A percentile compares a stretch with the other conserved stretches of the same genome.
These are phyloP conservation scores for Leptopilina myrica DNA, from an alignment of 2,888 invertebrate species.

Conservation along the genomic window DNA sequence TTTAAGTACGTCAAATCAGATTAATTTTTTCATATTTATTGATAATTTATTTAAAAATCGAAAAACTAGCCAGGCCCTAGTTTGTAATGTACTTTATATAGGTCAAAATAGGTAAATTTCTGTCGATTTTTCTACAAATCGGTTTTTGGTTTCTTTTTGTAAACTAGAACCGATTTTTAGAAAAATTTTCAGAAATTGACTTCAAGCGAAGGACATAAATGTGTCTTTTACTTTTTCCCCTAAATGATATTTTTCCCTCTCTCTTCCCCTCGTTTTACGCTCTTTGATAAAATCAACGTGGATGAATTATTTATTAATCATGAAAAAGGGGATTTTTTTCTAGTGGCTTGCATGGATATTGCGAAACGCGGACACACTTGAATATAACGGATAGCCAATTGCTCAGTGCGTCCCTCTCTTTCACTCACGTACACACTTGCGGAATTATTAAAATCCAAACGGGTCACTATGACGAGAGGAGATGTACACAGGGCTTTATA, in stretches of 20 bases:
- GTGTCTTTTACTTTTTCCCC: slow-evolving; percentile 31
- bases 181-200: no score
- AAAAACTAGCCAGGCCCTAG: no score
- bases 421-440: slow-evolving; percentile 47
- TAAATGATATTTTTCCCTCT: background rate
- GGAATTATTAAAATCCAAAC: slow-evolving; percentile 72
- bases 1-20: no score
- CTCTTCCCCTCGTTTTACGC: no score
- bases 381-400: slow-evolving; percentile 56
- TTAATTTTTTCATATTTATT: no score
- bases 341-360: slow-evolving; percentile 58
- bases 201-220: no score
- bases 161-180: no score
- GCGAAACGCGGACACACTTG: slow-evolving; percentile 56
- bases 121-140: no score
- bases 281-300: slow-evolving; percentile 61
- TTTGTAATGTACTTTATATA: no score
- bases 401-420: slow-evolving; percentile 52
- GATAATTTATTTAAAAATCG: no score
- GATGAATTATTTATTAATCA: slow-evolving; percentile 65
- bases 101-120: no score
- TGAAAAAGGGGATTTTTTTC: slow-evolving; percentile 25
- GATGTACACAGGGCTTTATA: background rate
- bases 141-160: no score
- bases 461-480: slow-evolving; percentile 57